Evolutionary conservation across 2,888 invertebrate species (phyloP).

Genomic region (Leptodirus hochenwartii): DNA sequence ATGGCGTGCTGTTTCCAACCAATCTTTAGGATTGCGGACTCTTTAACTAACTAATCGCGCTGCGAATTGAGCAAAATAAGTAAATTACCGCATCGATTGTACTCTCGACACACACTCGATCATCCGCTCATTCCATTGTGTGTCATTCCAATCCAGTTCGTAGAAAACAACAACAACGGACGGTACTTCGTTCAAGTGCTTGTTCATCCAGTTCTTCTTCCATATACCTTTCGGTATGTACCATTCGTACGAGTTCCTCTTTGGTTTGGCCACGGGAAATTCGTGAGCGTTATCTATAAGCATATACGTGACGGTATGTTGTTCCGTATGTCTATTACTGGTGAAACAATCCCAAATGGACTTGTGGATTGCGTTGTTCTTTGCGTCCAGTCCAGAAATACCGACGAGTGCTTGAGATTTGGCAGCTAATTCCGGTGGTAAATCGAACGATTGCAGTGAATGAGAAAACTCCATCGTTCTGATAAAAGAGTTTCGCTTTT

Average conservation of each 20-base stretch:
- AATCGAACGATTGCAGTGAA: too few species aligned
- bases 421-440: conserved; percentile 70
- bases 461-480: too few species aligned
- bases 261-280: conserved; percentile 73
- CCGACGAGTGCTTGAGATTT: conserved; percentile 77
- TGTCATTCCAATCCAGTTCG: conserved; percentile 95
- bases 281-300: conserved; percentile 65
- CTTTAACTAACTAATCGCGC: too few species aligned
- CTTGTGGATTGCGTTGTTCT: conserved; percentile 73
- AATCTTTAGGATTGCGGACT: too few species aligned
- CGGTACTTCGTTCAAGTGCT: conserved; percentile 78
- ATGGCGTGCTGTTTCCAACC: too few species aligned
- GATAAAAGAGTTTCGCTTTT: too few species aligned
- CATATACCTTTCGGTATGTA: conserved; percentile 88
- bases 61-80: background rate
- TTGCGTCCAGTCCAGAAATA: conserved; percentile 71
- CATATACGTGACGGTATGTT: conserved; percentile 70
- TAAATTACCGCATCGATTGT: conserved; percentile 45
- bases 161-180: conserved; percentile 89
- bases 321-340: conserved; percentile 61
- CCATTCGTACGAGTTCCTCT: conserved; percentile 85
- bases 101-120: conserved; percentile 84
- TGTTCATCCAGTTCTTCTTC: conserved; percentile 88
- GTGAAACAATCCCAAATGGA: conserved; percentile 88
- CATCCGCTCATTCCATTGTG: conserved; percentile 85